Evolutionary conservation across 1,140 invertebrate genomes (phyloP), one percentile per base, ranked within the genome.

Genomic region (Acromyrmex charruanus): DNA sequence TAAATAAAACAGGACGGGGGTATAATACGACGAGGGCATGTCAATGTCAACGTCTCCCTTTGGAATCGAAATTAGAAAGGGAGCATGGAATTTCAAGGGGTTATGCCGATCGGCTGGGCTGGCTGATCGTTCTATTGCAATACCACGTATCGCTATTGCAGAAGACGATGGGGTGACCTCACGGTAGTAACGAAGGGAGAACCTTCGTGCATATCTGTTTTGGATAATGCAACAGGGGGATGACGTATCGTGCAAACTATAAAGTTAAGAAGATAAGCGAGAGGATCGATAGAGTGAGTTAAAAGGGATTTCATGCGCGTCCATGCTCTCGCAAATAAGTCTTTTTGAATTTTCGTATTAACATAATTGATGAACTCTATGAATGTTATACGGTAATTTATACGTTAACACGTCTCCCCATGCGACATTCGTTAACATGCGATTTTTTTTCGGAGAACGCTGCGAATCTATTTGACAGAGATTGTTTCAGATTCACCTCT

Each of bases 11-110:
- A 88, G 86, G 44, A 88, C 89, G 82, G 65, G 82, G 31, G 59
- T 68, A 87, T 88, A 88, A 91, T 91, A 77, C 89, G 89, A 68
- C 86, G 85, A 74, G 89, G 89, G 89, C 31, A 85, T 66, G 88
- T 90, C 89, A 90, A 63, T 87, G 89, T 91, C 89, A 82, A 90
- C 86, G 74, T 68, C 51, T 74, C 86, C 88, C 89, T 51, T 58
- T 49, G 80, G 69, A 88, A 71, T 88, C 63, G 58, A 75, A 86
- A 90, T 90, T 90, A 90, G 65, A 69, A 81, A 82, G 89, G 89
- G 89, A 81, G 89, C 55, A 58, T 10, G 81, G 89, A 86, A 88
- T 90, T 90, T 88, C 61, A 90, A 91, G 89, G 89, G 89, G 89
- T 91, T 90, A 88, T 79, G 49, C 49, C 35, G 89, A 89, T 89